Base-by-base conservation (phyloP, 2,113 vertebrate species). In the Myotis lucifugus region DNA sequence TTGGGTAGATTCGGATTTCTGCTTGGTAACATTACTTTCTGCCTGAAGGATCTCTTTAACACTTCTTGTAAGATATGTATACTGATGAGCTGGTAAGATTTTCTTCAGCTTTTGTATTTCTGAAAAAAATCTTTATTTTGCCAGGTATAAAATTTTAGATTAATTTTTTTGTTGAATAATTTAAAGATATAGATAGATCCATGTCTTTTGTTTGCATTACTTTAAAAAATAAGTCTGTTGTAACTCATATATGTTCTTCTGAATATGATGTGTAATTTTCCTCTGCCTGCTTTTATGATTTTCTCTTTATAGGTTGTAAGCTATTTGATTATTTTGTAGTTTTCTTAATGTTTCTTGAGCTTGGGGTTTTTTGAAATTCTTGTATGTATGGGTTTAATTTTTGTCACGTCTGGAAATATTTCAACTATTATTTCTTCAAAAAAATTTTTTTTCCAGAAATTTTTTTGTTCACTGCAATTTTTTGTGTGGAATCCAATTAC, bases 71-170 rank as follows among this genome's bases (percentile, higher is more conserved):
- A n/a, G 27, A 46, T 50, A 64, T 66, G 11, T 76, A 78, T 94
- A 5, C 48, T 89, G 18, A 21, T 92, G 34, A 86, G 4, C 70
- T 66, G 29, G 27, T 84, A n/a, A 84, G 11, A 40, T 59, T 87
- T 92, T 9, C 11, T 59, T 77, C 14, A 50, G 10, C 54, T 69
- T 88, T 92, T 88, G 12, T 64, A 64, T 77, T 91, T 88, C n/a
- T 87, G 46, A 29, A 64, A 95, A 72, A 96, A 85, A 72, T 40
- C 15, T 95, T 92, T 90, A 70, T 81, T 95, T 92, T 64, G n/a
- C 11, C 74, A 69, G 19, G 6, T 82, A 52, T 78, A 81, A 59
- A 48, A 88, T 88, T 89, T 88, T 70, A 77, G 19, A 48, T 67
- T 37, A 7, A 56, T 4, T 46, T 94, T 93, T 93, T 85, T 37